Conservation (phyloP, 2,113 vertebrate species). For the Merops nubicus region DNA sequence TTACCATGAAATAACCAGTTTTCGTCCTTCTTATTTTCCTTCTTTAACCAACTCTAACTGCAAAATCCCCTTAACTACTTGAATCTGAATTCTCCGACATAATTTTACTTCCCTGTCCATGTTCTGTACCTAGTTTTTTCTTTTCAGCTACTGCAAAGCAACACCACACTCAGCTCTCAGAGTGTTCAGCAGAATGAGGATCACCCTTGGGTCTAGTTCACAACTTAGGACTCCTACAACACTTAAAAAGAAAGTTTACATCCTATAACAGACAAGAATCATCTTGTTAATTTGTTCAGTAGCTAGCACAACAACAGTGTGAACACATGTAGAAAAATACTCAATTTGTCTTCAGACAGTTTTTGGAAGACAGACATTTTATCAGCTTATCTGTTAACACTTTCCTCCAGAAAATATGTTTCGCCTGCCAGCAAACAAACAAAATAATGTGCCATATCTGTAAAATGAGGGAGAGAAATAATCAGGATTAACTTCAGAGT, state of each 20-base stretch:
- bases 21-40: neutral
- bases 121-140: neutral
- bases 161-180: neutral
- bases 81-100: neutral
- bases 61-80: neutral
- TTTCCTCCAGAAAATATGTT: conserved; percentile 66
- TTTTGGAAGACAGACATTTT: conserved; percentile 63
- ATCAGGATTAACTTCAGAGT: conserved; percentile 16
- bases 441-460: conserved; percentile 42
- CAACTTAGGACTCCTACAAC: neutral
- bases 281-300: conserved; percentile 28
- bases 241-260: neutral
- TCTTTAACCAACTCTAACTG: neutral
- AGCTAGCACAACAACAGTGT: conserved; percentile 33
- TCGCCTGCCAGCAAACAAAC: conserved; percentile 61
- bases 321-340: conserved; percentile 51
- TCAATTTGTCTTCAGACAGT: conserved; percentile 57
- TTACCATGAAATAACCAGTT: neutral
- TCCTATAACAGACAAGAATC: conserved; percentile 26
- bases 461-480: conserved; percentile 11
- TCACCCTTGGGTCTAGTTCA: neutral
- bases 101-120: neutral
- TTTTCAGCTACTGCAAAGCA: neutral
- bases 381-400: conserved; percentile 64
- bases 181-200: neutral